Conservation (phyloP, 53 echinoderm and acorn worm genomes). For the Crossaster papposus region DNA sequence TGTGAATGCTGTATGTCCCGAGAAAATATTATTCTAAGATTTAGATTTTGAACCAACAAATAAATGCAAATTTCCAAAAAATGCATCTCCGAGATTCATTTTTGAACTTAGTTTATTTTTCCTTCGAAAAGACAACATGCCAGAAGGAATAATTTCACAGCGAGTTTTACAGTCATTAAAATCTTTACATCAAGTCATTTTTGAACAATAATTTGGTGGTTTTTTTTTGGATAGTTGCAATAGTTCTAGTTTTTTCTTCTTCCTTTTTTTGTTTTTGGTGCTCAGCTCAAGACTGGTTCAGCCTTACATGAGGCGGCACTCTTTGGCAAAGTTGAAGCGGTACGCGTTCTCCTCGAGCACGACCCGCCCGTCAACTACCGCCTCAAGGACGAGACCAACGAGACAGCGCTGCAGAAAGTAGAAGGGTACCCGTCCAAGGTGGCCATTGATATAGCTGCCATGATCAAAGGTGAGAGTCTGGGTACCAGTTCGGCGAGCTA, state of each 20-base stretch:
- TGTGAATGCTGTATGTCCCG: no score
- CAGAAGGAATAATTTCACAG: no score
- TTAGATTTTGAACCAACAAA: no score
- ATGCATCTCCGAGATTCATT: no score
- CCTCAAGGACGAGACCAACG: slow-evolving; percentile 67
- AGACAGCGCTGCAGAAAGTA: slow-evolving; percentile 88
- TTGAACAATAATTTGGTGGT: neutral
- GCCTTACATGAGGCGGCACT: slow-evolving; percentile 93
- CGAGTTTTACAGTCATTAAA: no score
- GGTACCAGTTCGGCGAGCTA: neutral
- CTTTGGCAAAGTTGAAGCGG: slow-evolving; percentile 93
- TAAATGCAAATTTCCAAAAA: no score
- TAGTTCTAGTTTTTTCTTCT: neutral
- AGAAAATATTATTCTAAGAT: no score
- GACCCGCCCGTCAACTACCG: slow-evolving; percentile 70
- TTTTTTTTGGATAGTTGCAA: neutral
- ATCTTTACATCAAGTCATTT: no score
- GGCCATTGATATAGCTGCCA: slow-evolving; percentile 71
- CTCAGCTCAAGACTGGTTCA: slow-evolving; percentile 81
- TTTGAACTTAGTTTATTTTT: no score
- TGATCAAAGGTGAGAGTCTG: slow-evolving; percentile 71
- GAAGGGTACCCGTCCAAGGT: slow-evolving; percentile 85
- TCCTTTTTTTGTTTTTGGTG: neutral
- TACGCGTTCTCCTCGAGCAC: slow-evolving; percentile 75
- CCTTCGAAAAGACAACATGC: no score